Evolutionary conservation across 1,140 invertebrate species (phyloP), one percentile per base, ranked within the genome.

Genomic region (Hyles euphorbiae): DNA sequence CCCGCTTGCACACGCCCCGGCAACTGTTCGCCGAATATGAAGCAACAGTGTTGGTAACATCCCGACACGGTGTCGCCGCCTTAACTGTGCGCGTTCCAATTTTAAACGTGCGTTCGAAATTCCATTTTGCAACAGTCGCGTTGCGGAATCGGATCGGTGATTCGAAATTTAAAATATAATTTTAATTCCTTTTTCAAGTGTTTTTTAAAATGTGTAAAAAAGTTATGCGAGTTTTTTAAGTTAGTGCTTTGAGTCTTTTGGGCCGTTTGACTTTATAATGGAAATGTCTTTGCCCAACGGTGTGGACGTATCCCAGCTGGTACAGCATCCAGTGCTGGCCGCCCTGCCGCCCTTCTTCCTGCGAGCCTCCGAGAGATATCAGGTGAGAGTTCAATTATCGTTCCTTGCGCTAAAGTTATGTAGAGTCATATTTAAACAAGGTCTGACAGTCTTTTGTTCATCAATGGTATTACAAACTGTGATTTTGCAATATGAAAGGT

Each of bases 341-440:
- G 93, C 93, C 2, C 83, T 94, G 62, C 95, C 95, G 47, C 94
- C 95, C 10, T 96, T 96, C 78, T 96, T 96, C 81, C 89, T 98
- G 63, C 91, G 97, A 66, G 93, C 96, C 48, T 95, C 95, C 22
- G 97, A 99, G 83, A 91, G 97, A 71, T 98, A 98, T 88, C 96
- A 98, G 88, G 88, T 89, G 66, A 56, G 45, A 40, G 36, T 40
- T 40, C 36, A 40, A 5, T 40, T 40, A 40, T 40, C 36, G 36
- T 40, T 40, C 36, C 36, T 40, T 22, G 22, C 22, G 22, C 22
- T 22, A 22, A 22, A 22, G 22, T 22, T 22, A 22, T 22, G 22
- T 22, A 22, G 22, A 22, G 22, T 22, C 22, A 22, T 22, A 22
- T 22, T 22, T 22, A 22, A 22, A 22, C 2, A 22, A 22, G 22